Evolutionary conservation across 2,113 vertebrate genomes (phyloP).

Genomic region (Barbus barbus): DNA sequence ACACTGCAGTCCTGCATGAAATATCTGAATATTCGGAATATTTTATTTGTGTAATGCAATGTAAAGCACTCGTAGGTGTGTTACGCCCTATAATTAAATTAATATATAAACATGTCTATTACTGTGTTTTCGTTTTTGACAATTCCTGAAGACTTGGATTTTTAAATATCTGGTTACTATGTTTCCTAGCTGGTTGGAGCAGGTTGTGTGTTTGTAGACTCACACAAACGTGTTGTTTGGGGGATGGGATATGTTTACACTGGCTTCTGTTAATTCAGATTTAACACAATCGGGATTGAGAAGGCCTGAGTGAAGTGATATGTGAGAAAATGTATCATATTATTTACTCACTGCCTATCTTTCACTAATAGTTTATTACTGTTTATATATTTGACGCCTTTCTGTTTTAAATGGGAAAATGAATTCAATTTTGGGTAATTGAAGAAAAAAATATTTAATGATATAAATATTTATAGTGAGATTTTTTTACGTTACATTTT

Average conservation of each 20-base stretch:
- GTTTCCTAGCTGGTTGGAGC: background rate
- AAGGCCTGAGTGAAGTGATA: background rate
- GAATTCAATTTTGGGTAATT: too few relatives aligned
- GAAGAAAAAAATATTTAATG: too few relatives aligned
- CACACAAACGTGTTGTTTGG: constrained; percentile 59
- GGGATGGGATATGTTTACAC: constrained; percentile 36
- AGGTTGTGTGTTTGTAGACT: constrained; percentile 53
- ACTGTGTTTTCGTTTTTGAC: background rate
- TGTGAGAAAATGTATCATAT: background rate
- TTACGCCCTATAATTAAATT: background rate
- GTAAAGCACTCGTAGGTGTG: background rate
- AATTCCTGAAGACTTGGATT: background rate
- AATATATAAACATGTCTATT: background rate
- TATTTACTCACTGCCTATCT: background rate
- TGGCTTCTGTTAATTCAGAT: constrained; percentile 30
- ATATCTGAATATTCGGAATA: background rate
- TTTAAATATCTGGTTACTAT: background rate
- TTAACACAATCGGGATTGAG: constrained; percentile 28
- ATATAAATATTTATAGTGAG: background rate
- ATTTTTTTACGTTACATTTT: background rate
- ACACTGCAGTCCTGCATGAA: background rate
- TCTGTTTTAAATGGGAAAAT: too few relatives aligned
- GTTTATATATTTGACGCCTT: too few relatives aligned
- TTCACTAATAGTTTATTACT: background rate
- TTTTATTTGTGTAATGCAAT: background rate